A percentile compares a stretch with the other conserved stretches of the same genome.
phyloP scores from a whole-genome alignment of 2,888 invertebrate species.

The Sympetrum striolatum region DNA sequence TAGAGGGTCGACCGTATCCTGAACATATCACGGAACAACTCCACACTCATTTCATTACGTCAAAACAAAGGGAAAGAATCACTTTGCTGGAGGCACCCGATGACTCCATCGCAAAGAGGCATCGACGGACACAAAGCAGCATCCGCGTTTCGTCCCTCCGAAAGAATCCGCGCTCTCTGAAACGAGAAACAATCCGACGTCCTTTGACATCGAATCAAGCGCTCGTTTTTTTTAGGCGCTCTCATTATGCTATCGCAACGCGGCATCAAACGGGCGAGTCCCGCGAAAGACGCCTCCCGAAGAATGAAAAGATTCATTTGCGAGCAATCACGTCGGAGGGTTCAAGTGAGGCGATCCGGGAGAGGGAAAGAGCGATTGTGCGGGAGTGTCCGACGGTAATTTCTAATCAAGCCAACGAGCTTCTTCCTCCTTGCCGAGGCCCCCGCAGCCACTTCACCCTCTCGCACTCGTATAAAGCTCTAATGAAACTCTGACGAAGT shows the following conservation, averaged over 20 bases:
- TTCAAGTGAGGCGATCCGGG: slow-evolving; percentile 21
- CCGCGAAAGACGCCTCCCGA: neutral
- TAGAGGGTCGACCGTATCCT: no score
- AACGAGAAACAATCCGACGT: neutral
- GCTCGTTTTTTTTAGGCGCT: neutral
- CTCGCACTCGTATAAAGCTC: neutral
- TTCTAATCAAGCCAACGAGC: slow-evolving; percentile 38
- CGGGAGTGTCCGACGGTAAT: slow-evolving; percentile 29
- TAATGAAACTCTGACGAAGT: slow-evolving; percentile 11
- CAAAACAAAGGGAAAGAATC: neutral
- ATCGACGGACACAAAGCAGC: neutral
- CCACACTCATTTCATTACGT: no score
- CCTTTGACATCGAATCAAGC: neutral
- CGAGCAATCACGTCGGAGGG: neutral
- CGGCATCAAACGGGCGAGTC: neutral
- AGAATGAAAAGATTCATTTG: slow-evolving; percentile 21
- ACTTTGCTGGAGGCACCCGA: neutral
- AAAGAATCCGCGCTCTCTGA: neutral
- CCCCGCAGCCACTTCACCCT: neutral
- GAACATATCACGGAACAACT: no score
- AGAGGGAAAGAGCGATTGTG: slow-evolving; percentile 8
- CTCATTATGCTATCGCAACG: neutral
- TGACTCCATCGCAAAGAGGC: neutral
- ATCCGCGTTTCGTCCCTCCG: neutral
- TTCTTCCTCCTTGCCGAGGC: slow-evolving; percentile 19